Conservation (phyloP, 2,888 invertebrate species). For the Cephus nigrinus region DNA sequence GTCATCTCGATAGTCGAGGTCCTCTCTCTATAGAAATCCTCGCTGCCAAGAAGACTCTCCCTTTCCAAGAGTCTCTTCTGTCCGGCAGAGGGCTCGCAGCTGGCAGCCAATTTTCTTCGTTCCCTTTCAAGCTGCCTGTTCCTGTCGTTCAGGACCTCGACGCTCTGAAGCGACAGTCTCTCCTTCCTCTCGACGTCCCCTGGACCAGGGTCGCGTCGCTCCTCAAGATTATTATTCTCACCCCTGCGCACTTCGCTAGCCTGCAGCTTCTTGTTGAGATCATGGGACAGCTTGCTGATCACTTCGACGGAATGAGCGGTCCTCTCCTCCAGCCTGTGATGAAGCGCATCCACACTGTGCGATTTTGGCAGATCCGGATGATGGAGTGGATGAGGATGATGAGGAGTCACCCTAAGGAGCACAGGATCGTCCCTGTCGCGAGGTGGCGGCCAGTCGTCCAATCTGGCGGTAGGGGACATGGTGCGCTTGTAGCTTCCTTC, state of each 20-base stretch:
- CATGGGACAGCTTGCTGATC: conserved; percentile 67
- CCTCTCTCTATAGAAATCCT: conserved; percentile 55
- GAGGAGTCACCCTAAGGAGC: conserved; percentile 57
- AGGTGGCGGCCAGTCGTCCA: conserved; percentile 57
- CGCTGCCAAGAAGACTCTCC: conserved; percentile 16
- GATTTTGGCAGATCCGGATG: conserved; percentile 49
- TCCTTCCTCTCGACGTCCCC: conserved; percentile 34
- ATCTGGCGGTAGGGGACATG: conserved; percentile 72
- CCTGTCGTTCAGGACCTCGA: conserved; percentile 58
- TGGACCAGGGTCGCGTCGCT: conserved; percentile 25
- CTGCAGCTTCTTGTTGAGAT: conserved; percentile 64
- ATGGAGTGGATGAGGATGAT: conserved; percentile 42
- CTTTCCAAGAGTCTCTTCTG: neutral
- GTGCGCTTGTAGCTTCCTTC: conserved; percentile 82
- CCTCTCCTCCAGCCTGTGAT: conserved; percentile 54
- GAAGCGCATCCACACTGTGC: conserved; percentile 58
- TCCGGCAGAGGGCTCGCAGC: conserved; percentile 48
- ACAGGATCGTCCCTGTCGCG: conserved; percentile 58
- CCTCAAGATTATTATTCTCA: conserved; percentile 23
- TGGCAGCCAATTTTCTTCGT: conserved; percentile 55
- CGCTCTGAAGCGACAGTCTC: conserved; percentile 56
- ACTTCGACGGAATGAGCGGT: conserved; percentile 63
- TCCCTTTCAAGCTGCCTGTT: conserved; percentile 59
- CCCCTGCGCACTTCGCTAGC: conserved; percentile 46
- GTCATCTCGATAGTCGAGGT: conserved; percentile 62